These are phyloP conservation scores for Bubo scandiacus DNA, from an alignment of 2,113 vertebrate species.

Conservation along the genomic window DNA sequence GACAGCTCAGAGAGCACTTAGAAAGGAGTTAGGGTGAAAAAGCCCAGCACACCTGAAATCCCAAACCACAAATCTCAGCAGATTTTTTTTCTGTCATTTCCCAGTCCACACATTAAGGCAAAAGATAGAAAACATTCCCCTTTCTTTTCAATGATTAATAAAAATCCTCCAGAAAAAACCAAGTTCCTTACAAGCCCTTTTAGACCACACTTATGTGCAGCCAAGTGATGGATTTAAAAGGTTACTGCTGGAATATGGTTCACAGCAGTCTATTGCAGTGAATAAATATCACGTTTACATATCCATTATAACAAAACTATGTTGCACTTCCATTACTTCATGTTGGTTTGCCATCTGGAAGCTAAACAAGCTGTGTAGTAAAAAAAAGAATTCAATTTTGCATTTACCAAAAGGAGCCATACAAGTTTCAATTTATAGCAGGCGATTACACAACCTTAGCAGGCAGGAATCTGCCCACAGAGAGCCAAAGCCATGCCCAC, in stretches of 20 bases:
- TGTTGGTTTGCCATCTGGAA: constrained; percentile 78
- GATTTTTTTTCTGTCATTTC: background rate
- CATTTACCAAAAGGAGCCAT: constrained; percentile 58
- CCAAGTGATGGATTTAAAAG: constrained; percentile 45
- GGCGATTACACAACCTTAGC: constrained; percentile 24
- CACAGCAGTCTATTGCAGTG: constrained; percentile 67
- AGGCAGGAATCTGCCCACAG: constrained; percentile 30
- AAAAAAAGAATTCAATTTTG: constrained; percentile 63
- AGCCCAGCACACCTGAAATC: background rate
- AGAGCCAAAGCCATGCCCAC: constrained; percentile 4
- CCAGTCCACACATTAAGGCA: background rate
- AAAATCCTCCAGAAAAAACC: background rate
- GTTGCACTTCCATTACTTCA: constrained; percentile 63
- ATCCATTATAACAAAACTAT: constrained; percentile 65
- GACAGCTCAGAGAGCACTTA: background rate
- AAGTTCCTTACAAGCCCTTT: background rate
- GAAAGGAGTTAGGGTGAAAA: background rate
- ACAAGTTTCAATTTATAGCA: constrained; percentile 47
- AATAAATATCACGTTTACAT: constrained; percentile 77
- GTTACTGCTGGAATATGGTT: constrained; percentile 55
- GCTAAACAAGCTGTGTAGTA: constrained; percentile 63
- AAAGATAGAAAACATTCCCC: background rate
- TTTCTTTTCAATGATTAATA: background rate
- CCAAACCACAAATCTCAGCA: background rate
- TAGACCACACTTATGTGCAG: background rate